Conservation (phyloP, 2,797 vertebrate species). For the Urosaurus nigricauda region DNA sequence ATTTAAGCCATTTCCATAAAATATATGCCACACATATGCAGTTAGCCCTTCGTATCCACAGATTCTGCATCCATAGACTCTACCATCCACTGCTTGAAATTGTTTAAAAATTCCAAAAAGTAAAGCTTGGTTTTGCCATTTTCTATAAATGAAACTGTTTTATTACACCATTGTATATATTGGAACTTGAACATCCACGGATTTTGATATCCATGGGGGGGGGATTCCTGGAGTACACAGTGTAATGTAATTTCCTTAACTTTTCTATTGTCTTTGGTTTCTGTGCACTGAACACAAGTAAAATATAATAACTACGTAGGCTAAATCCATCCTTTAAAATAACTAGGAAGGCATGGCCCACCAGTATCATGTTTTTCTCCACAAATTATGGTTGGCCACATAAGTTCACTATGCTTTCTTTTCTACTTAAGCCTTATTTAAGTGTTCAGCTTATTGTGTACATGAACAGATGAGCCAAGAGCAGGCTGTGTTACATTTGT, state of each 20-base stretch:
- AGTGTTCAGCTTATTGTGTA: background rate
- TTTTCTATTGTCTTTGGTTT: background rate
- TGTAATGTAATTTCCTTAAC: background rate
- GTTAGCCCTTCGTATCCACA: too few species aligned
- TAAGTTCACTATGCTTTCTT: background rate
- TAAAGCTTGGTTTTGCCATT: too few species aligned
- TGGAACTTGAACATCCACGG: too few species aligned
- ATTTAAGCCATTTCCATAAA: too few species aligned
- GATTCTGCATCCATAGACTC: too few species aligned
- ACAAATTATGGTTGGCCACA: background rate
- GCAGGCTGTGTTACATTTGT: background rate
- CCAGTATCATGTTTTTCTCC: conserved; percentile 14
- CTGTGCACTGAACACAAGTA: background rate
- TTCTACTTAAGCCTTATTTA: background rate
- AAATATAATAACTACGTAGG: background rate
- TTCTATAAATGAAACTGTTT: too few species aligned
- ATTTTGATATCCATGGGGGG: too few species aligned
- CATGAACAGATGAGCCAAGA: background rate
- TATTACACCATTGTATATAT: too few species aligned
- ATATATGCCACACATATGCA: background rate
- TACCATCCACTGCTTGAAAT: too few species aligned
- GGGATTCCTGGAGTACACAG: background rate
- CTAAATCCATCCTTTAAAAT: background rate
- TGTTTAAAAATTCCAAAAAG: too few species aligned
- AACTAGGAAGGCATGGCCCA: background rate